Conservation (phyloP, 92 coral and sea anemone genomes). For the Paramuricea clavata region DNA sequence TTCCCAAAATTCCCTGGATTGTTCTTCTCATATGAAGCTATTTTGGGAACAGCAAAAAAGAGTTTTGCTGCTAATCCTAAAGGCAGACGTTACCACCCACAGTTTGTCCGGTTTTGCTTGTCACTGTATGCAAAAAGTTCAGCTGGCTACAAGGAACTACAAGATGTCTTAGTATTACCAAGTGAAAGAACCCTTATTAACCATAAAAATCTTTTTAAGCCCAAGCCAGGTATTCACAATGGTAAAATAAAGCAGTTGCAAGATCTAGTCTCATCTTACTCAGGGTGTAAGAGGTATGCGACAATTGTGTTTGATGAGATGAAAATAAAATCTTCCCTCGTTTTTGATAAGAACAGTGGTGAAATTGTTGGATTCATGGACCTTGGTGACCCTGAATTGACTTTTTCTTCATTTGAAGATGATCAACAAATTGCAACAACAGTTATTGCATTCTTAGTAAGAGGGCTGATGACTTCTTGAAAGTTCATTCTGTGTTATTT, state of each 20-base stretch:
- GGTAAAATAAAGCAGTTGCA: slow-evolving; percentile 13
- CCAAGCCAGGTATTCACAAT: slow-evolving; percentile 6
- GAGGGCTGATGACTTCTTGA: no score
- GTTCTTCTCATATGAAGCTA: slow-evolving; percentile 2
- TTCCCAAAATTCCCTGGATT: not conserved
- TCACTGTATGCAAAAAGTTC: not conserved
- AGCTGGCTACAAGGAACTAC: not conserved
- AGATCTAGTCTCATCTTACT: not conserved
- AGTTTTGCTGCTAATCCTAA: slow-evolving; percentile 4
- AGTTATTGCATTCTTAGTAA: no score
- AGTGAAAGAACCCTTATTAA: not conserved
- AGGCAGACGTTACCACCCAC: slow-evolving; percentile 22
- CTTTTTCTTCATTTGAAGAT: no score
- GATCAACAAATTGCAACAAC: no score
- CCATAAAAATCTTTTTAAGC: not conserved
- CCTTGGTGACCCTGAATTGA: slow-evolving; percentile 7
- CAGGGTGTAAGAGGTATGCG: slow-evolving; percentile 1
- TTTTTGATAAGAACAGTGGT: no score
- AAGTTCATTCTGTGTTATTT: no score
- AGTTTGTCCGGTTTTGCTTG: not conserved
- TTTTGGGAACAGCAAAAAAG: slow-evolving; percentile 16
- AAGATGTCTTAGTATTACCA: slow-evolving; percentile 6
- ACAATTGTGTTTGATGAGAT: not conserved
- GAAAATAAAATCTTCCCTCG: no score
- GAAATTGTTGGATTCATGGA: not conserved